Evolutionary conservation across 2,113 vertebrate species (phyloP).

Genomic region (Peromyscus californicus): DNA sequence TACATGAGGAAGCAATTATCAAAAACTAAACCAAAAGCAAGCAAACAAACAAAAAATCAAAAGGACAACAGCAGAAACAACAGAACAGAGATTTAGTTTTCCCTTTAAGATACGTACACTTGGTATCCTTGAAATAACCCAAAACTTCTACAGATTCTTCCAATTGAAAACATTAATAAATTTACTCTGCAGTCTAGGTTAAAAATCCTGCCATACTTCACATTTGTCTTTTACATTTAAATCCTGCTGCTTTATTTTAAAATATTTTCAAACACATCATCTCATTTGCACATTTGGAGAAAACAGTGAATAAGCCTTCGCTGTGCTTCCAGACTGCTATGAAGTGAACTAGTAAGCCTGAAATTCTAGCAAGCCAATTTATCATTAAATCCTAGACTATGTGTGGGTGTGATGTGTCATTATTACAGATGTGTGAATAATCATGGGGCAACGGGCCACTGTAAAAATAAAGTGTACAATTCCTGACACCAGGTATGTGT

Average conservation of each 20-base stretch:
- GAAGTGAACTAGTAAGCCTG: slow-evolving; percentile 70
- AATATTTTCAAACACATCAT: slow-evolving; percentile 77
- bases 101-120: background rate
- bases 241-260: slow-evolving; percentile 78
- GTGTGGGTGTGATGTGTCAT: slow-evolving; percentile 73
- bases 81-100: background rate
- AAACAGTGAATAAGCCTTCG: slow-evolving; percentile 81
- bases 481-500: slow-evolving; percentile 54
- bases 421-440: slow-evolving; percentile 77
- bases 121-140: background rate
- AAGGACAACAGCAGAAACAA: background rate
- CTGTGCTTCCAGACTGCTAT: slow-evolving; percentile 65
- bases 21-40: background rate
- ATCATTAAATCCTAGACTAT: slow-evolving; percentile 80
- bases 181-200: slow-evolving; percentile 44
- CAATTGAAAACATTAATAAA: slow-evolving; percentile 60
- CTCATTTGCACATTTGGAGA: slow-evolving; percentile 60
- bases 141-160: background rate
- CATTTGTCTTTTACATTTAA: slow-evolving; percentile 61
- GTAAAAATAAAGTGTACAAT: slow-evolving; percentile 66
- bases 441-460: slow-evolving; percentile 69
- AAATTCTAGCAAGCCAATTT: slow-evolving; percentile 80
- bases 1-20: background rate
- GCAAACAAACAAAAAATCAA: background rate
- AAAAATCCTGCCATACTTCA: slow-evolving; percentile 61